These are phyloP conservation scores for Knipowitschia caucasica DNA, from an alignment of 2,797 vertebrate genomes.

Conservation along the genomic window DNA sequence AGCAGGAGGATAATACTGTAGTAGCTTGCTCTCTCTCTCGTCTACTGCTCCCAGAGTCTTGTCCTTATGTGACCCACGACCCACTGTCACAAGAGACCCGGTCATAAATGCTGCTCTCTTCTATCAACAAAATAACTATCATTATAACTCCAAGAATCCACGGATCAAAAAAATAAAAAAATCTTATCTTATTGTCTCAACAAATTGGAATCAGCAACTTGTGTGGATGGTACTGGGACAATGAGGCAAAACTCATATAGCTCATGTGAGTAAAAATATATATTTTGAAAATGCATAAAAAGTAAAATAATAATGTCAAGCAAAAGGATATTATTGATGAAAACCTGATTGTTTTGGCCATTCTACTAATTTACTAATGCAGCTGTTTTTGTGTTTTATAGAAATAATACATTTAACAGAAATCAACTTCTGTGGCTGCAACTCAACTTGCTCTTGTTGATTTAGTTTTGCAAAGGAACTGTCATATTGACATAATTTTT, in stretches of 20 bases:
- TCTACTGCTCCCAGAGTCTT: slow-evolving; percentile 39
- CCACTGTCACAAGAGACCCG: slow-evolving; percentile 17
- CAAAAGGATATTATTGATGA: no score
- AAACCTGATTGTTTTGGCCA: no score
- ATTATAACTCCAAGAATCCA: no score
- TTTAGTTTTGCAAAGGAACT: no score
- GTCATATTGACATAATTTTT: background rate
- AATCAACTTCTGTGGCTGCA: no score
- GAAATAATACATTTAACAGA: no score
- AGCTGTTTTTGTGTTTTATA: no score
- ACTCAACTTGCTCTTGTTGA: no score
- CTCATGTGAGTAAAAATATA: no score
- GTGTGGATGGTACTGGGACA: slow-evolving; percentile 7
- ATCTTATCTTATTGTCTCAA: background rate
- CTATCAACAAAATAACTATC: no score
- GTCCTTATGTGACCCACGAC: slow-evolving; percentile 51
- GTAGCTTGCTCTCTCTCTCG: slow-evolving; percentile 30
- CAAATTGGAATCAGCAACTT: background rate
- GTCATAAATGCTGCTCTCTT: slow-evolving; percentile 26
- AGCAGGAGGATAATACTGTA: slow-evolving; percentile 46
- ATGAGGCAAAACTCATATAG: slow-evolving; percentile 14
- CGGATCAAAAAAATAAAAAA: no score
- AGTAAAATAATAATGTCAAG: background rate
- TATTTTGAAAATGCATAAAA: background rate
- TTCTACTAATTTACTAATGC: no score